A percentile compares a stretch with the other conserved stretches of the same genome.
Conservation (phyloP, 2,113 vertebrate species). For the Lepus americanus region DNA sequence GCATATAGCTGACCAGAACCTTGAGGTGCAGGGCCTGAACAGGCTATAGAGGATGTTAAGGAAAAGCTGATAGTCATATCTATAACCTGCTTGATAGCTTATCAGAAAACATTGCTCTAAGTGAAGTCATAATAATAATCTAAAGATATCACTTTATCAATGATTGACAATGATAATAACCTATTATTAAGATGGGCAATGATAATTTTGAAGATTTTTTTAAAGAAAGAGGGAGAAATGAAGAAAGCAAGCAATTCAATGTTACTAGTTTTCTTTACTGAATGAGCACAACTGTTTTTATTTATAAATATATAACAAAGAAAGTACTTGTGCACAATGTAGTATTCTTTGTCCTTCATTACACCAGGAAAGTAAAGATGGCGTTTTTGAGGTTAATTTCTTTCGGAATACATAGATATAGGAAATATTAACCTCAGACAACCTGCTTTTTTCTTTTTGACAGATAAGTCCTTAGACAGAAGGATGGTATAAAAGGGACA, state of each 20-base stretch:
- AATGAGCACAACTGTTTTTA: not conserved
- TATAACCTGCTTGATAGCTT: not conserved
- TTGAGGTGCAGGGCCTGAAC: not conserved
- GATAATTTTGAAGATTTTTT: not conserved
- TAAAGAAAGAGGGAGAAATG: not conserved
- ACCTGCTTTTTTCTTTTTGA: not conserved
- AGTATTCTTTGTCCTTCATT: not conserved
- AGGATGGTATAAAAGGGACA: not conserved
- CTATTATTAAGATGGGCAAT: not conserved
- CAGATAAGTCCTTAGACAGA: not conserved
- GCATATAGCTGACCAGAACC: not conserved
- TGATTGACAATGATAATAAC: not conserved
- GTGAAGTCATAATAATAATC: not conserved
- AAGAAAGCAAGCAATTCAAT: not conserved
- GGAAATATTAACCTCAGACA: not conserved
- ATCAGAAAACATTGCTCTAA: not conserved
- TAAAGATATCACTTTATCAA: not conserved
- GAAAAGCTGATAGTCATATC: not conserved
- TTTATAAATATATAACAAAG: not conserved
- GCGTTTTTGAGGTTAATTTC: slow-evolving; percentile 18
- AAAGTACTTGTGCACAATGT: not conserved
- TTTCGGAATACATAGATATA: not conserved
- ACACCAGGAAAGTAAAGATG: slow-evolving; percentile 7
- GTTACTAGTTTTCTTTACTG: not conserved
- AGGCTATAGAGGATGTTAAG: not conserved